phyloP scores from a whole-genome alignment of 2,113 vertebrate species.

The Typhlomys cinereus region DNA sequence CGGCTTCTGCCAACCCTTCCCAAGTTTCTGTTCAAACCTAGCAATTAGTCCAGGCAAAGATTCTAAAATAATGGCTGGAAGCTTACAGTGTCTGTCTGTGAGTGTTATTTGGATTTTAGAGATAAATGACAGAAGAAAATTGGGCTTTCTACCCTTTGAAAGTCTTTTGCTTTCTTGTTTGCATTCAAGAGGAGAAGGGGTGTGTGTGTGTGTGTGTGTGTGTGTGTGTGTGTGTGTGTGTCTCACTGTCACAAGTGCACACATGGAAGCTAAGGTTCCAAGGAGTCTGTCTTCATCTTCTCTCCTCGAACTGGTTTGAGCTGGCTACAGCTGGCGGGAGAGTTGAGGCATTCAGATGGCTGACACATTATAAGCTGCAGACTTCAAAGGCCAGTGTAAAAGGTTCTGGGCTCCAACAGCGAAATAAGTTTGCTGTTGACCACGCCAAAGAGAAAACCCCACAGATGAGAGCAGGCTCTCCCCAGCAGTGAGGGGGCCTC shows the following conservation, averaged over 20 bases:
- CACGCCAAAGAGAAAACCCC: conserved; percentile 74
- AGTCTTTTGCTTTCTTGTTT: conserved; percentile 17
- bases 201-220: not conserved
- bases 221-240: not conserved
- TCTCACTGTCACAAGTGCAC: not conserved
- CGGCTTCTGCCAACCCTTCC: conserved; percentile 53
- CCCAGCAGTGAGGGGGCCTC: conserved; percentile 76
- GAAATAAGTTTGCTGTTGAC: conserved; percentile 81
- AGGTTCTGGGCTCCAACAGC: conserved; percentile 75
- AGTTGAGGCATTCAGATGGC: conserved; percentile 77
- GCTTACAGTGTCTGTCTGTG: not conserved
- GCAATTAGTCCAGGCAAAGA: conserved; percentile 54
- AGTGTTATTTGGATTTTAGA: conserved; percentile 34
- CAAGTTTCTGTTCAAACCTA: conserved; percentile 61
- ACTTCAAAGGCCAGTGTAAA: conserved; percentile 83
- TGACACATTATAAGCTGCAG: too few relatives aligned
- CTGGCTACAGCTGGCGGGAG: conserved; percentile 78
- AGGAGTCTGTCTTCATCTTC: not conserved
- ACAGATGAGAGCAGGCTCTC: conserved; percentile 81
- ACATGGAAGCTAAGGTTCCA: not conserved
- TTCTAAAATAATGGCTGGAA: conserved; percentile 60
- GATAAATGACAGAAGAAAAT: not conserved
- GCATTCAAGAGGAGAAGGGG: not conserved
- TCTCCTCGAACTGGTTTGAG: not conserved
- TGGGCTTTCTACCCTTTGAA: not conserved